Evolutionary conservation across 2,888 invertebrate species (phyloP), one percentile per base, ranked within the genome.

Genomic region (Agrotis exclamationis): DNA sequence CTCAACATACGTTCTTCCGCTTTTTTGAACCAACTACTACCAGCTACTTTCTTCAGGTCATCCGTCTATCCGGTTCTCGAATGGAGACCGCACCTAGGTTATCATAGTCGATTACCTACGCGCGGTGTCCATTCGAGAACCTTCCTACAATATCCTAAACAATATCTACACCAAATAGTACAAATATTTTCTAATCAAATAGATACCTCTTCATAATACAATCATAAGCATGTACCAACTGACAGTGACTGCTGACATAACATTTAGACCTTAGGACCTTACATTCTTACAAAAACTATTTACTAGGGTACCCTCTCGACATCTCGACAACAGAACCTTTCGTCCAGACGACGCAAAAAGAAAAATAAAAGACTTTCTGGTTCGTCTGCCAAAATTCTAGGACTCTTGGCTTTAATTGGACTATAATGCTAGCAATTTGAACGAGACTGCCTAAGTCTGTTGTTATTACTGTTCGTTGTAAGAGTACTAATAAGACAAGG

Each of bases 341-440:
- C 16, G 69, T 84, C 85, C 78, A 82, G 82, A 74, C 74, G 4
- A 56, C 62, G 60, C 45, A 66, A 70, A 66, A 56, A 76, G 13
- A 47, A 56, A 77, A 62, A 82, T n/a, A 33, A 33, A 39, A 56
- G 13, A 54, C 5, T 18, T 58, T n/a, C 13, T 33, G 33, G 24
- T n/a, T 28, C 13, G 47, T 75, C 68, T 78, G 82, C 85, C 85
- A 82, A 78, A 80, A 74, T 65, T 75, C 64, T 70, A 77, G 79
- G 58, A 60, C 70, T 71, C 85, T 82, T 64, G 39, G 44, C 56
- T 68, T 85, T 82, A 82, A 82, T 82, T 78, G 74, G 74, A 74
- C 82, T 51, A 74, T 82, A 82, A 84, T 82, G 63, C 66, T 50
- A 54, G 69, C 71, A 63, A 77, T 78, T 84, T 71, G 51, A 84